Evolutionary conservation across 2,888 invertebrate species (phyloP).

Genomic region (Cataglyphis livida): DNA sequence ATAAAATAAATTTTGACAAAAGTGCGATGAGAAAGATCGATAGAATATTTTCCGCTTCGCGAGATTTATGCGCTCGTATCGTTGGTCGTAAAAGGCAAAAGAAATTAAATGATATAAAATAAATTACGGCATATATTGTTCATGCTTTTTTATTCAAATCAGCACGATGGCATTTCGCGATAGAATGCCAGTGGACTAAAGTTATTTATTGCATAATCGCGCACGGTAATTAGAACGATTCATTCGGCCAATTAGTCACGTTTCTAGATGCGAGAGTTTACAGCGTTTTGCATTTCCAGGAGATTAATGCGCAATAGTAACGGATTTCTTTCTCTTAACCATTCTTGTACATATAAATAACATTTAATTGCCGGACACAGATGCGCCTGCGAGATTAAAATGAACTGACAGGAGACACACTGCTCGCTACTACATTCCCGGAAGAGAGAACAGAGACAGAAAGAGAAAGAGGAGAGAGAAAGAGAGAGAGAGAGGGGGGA

Average conservation of each 20-base stretch:
- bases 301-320: conserved; percentile 31
- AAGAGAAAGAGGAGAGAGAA: neutral
- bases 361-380: conserved; percentile 42
- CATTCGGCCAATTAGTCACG: conserved; percentile 39
- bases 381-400: conserved; percentile 46
- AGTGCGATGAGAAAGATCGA: conserved; percentile 30
- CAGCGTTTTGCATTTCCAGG: conserved; percentile 5
- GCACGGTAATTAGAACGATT: conserved; percentile 44
- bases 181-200: neutral
- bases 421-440: conserved; percentile 17
- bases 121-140: conserved; percentile 13
- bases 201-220: conserved; percentile 47
- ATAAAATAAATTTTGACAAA: conserved; percentile 43
- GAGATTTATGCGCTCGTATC: conserved; percentile 36
- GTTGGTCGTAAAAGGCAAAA: neutral
- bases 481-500: neutral
- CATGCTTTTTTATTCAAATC: conserved; percentile 41
- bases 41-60: conserved; percentile 35
- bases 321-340: conserved; percentile 23
- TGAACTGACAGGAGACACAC: conserved; percentile 38
- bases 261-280: conserved; percentile 17
- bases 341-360: conserved; percentile 47
- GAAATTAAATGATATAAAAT: conserved; percentile 23
- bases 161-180: neutral
- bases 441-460: neutral